Conservation (phyloP, 30 jellyfish, hydroid and myxozoan genomes). For the Turritopsis dohrnii region DNA sequence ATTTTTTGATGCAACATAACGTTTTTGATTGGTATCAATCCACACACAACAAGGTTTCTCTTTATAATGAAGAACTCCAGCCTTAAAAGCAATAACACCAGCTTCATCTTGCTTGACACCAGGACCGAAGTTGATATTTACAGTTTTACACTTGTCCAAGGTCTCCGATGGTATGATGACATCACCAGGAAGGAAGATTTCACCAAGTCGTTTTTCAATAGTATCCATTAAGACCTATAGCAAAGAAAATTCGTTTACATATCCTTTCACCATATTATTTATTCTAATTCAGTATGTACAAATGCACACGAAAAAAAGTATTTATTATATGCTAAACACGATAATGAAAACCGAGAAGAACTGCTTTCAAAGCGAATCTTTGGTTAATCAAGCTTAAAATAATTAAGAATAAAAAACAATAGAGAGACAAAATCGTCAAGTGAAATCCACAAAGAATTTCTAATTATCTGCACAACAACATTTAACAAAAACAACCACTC, state of each 20-base stretch:
- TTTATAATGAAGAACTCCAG: slow-evolving; percentile 65
- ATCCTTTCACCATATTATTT: neutral
- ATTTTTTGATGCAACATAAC: slow-evolving; percentile 75
- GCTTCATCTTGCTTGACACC: slow-evolving; percentile 76
- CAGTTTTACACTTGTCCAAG: neutral
- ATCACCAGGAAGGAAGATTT: slow-evolving; percentile 89
- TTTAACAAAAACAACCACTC: neutral
- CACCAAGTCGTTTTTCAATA: slow-evolving; percentile 4
- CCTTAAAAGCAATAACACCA: slow-evolving; percentile 60
- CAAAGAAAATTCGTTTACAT: neutral
- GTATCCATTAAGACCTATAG: slow-evolving; percentile 14
- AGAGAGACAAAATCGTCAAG: too few relatives aligned
- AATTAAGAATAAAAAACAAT: too few relatives aligned
- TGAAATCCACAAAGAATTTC: neutral
- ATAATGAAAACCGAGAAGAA: neutral
- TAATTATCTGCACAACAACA: neutral
- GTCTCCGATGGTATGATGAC: neutral
- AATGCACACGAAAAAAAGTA: neutral
- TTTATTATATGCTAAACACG: neutral
- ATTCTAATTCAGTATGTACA: neutral
- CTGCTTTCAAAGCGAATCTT: too few relatives aligned
- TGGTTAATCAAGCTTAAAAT: too few relatives aligned
- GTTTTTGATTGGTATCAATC: slow-evolving; percentile 87
- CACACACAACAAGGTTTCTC: slow-evolving; percentile 54
- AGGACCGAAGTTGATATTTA: slow-evolving; percentile 60